These are phyloP conservation scores for Thumatha senex DNA, from an alignment of 2,888 invertebrate species.

Conservation along the genomic window DNA sequence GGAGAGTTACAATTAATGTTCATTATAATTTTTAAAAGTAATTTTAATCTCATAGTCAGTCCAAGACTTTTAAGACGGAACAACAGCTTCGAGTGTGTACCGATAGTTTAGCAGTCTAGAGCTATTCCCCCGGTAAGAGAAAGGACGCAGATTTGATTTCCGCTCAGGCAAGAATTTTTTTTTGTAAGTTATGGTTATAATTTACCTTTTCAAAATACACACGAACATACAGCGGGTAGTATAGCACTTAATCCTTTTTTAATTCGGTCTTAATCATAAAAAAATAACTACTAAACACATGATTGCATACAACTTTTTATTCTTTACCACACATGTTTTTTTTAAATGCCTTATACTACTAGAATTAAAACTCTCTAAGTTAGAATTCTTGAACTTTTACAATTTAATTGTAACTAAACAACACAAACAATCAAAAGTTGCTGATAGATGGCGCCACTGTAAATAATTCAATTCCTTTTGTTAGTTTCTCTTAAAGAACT, in stretches of 20 bases:
- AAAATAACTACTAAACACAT: neutral
- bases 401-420: neutral
- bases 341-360: constrained; percentile 20
- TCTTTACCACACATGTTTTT: neutral
- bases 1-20: neutral
- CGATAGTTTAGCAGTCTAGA: too few relatives aligned
- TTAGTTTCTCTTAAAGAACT: neutral
- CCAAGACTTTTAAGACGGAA: too few relatives aligned
- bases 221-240: too few relatives aligned
- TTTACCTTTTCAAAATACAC: too few relatives aligned
- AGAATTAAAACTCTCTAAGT: constrained; percentile 8
- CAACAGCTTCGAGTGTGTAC: too few relatives aligned
- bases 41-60: too few relatives aligned
- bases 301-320: neutral
- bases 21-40: too few relatives aligned
- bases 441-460: constrained; percentile 2
- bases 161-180: too few relatives aligned
- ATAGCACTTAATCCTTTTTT: neutral
- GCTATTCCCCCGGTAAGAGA: too few relatives aligned
- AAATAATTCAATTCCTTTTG: neutral
- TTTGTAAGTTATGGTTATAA: too few relatives aligned
- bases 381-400: neutral
- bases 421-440: neutral
- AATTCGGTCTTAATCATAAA: neutral
- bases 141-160: too few relatives aligned